Conservation (phyloP, 2,888 invertebrate species). For the Apodemia mormo region DNA sequence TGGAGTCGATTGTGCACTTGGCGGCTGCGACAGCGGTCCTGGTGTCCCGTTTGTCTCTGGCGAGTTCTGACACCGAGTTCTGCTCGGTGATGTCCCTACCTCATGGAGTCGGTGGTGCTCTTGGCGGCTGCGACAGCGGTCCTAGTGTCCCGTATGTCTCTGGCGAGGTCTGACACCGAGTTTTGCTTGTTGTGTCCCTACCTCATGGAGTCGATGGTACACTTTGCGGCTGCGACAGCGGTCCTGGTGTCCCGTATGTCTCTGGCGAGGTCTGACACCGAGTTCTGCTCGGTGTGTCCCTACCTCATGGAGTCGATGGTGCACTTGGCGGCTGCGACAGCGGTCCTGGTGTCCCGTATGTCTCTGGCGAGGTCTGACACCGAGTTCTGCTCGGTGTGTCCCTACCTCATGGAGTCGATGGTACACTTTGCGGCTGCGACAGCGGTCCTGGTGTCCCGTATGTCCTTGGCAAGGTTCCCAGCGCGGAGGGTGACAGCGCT, state of each 20-base stretch:
- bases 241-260: conserved; percentile 79
- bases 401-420: conserved; percentile 98
- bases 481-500: conserved; percentile 78
- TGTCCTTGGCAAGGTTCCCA: no score
- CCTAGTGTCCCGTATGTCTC: conserved; percentile 64
- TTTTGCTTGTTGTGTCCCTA: conserved; percentile 90
- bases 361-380: conserved; percentile 67
- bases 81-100: conserved; percentile 91
- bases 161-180: no score
- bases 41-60: conserved; percentile 52
- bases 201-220: conserved; percentile 98
- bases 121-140: conserved; percentile 95
- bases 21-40: conserved; percentile 92
- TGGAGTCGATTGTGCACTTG: conserved; percentile 97
- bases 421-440: conserved; percentile 95
- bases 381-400: conserved; percentile 88
- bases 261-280: conserved; percentile 71
- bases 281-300: conserved; percentile 89
- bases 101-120: conserved; percentile 97
- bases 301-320: conserved; percentile 98
- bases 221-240: conserved; percentile 94
- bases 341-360: conserved; percentile 81
- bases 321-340: conserved; percentile 94
- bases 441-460: conserved; percentile 82
- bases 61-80: no score